These are phyloP conservation scores for Lagopus leucura DNA, from an alignment of 2,113 vertebrate species.

Conservation along the genomic window DNA sequence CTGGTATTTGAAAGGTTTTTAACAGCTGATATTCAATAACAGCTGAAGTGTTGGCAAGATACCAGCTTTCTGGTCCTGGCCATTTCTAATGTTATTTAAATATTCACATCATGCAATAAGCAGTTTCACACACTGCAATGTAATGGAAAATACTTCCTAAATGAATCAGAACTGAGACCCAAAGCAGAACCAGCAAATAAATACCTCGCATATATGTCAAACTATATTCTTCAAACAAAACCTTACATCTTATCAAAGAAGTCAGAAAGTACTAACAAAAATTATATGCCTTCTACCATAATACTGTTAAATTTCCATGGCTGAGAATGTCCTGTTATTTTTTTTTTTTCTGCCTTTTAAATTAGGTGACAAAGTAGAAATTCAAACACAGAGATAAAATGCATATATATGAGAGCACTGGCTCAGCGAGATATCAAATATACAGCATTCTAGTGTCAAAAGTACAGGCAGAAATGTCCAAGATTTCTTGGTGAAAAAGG, in stretches of 20 bases:
- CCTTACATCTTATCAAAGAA: conserved; percentile 77
- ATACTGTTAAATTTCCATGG: conserved; percentile 78
- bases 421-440: conserved; percentile 79
- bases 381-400: conserved; percentile 79
- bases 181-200: conserved; percentile 78
- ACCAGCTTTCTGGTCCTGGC: conserved; percentile 61
- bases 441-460: conserved; percentile 77
- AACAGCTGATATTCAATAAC: conserved; percentile 60
- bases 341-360: conserved; percentile 73
- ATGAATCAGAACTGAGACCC: conserved; percentile 70
- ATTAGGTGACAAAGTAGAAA: conserved; percentile 79
- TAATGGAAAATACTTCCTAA: conserved; percentile 71
- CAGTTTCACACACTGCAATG: conserved; percentile 69
- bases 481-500: conserved; percentile 73
- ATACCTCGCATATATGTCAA: conserved; percentile 77
- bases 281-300: conserved; percentile 74
- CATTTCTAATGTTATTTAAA: conserved; percentile 70
- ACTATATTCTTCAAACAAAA: conserved; percentile 82
- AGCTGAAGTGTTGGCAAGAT: conserved; percentile 64
- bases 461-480: conserved; percentile 75
- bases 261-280: conserved; percentile 78
- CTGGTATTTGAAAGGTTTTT: conserved; percentile 57
- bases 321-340: conserved; percentile 72
- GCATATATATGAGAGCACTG: conserved; percentile 76
- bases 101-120: conserved; percentile 69